Evolutionary conservation across 2,888 invertebrate genomes (phyloP).

Genomic region (Andrena marginata): DNA sequence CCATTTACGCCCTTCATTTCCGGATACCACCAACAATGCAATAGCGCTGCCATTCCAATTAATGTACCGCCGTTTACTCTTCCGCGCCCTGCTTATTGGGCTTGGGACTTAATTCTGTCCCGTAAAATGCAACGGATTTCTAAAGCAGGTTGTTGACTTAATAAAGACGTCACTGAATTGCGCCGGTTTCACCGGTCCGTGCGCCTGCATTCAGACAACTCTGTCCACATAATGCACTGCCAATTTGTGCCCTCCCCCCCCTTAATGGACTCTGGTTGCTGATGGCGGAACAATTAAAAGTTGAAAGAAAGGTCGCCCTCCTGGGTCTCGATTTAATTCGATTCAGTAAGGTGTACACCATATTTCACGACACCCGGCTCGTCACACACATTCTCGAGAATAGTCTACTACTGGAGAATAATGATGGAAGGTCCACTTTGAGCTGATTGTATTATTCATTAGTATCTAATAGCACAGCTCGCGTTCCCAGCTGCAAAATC

Average conservation of each 20-base stretch:
- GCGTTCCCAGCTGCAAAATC: no score
- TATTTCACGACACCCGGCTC: neutral
- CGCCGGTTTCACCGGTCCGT: conserved; percentile 5
- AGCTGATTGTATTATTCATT: no score
- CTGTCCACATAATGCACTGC: conserved; percentile 20
- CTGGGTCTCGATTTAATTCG: neutral
- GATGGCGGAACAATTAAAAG: conserved; percentile 22
- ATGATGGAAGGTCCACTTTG: no score
- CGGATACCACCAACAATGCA: neutral
- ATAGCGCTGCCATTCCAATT: conserved; percentile 8
- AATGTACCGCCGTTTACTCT: conserved; percentile 17
- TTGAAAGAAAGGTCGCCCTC: neutral
- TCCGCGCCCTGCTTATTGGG: neutral
- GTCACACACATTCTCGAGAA: no score
- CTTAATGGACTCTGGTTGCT: neutral
- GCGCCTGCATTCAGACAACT: conserved; percentile 31
- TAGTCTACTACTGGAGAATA: no score
- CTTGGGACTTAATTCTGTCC: conserved; percentile 30
- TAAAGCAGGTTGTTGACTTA: conserved; percentile 52
- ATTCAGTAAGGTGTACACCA: neutral
- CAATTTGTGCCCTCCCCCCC: conserved; percentile 28
- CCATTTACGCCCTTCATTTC: conserved; percentile 7
- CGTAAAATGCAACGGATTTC: conserved; percentile 39
- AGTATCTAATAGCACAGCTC: no score
- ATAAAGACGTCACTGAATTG: conserved; percentile 46